These are phyloP conservation scores for Drosophila mayaguana DNA, from an alignment of 2,888 invertebrate genomes.

Conservation along the genomic window DNA sequence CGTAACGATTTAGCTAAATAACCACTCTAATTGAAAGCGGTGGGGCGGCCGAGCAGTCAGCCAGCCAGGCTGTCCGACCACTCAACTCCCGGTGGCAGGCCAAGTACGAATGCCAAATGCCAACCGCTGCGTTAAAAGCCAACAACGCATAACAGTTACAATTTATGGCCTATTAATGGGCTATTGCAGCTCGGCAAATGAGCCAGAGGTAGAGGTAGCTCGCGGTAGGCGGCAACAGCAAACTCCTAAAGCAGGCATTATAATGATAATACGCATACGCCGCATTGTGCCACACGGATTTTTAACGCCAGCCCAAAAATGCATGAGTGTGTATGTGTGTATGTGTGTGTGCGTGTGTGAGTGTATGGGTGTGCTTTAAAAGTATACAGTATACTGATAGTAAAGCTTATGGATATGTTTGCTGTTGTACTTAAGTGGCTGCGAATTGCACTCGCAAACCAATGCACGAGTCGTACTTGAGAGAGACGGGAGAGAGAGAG, in stretches of 20 bases:
- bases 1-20: constrained; percentile 78
- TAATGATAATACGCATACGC: constrained; percentile 62
- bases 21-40: constrained; percentile 76
- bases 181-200: constrained; percentile 31
- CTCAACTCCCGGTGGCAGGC: constrained; percentile 53
- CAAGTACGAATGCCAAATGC: constrained; percentile 63
- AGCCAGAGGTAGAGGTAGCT: constrained; percentile 46
- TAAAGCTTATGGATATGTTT: constrained; percentile 66
- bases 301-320: constrained; percentile 22
- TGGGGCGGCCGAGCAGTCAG: constrained; percentile 40
- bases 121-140: constrained; percentile 77
- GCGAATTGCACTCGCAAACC: constrained; percentile 60
- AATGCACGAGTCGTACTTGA: neutral
- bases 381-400: constrained; percentile 49
- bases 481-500: neutral
- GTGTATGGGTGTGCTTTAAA: constrained; percentile 40
- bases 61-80: constrained; percentile 5
- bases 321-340: neutral
- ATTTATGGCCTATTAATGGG: constrained; percentile 81
- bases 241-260: constrained; percentile 20
- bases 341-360: constrained; percentile 1
- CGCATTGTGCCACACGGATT: constrained; percentile 20
- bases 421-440: constrained; percentile 63
- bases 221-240: constrained; percentile 44
- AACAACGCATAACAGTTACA: constrained; percentile 80